Evolutionary conservation across 2,113 vertebrate species (phyloP), one percentile per base, ranked within the genome.

Genomic region (Festucalex cinctus): DNA sequence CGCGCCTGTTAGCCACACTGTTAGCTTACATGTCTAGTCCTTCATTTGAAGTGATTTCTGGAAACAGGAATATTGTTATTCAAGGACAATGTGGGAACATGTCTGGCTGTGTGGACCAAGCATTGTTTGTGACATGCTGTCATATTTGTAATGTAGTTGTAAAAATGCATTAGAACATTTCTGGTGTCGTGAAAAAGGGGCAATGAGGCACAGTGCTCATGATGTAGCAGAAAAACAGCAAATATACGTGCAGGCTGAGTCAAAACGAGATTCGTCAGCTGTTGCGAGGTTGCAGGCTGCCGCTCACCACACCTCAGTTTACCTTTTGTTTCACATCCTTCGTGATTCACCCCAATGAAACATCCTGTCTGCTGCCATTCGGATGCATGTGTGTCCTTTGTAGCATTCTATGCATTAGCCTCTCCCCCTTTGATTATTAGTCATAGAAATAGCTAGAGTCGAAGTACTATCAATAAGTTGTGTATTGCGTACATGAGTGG

Each of bases 311-410:
- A 76, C 83, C 75, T 77, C 74, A 16, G 44, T 59, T 77, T 74
- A 85, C 84, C 79, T 89, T 81, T 77, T 61, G 63, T 84, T 85
- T 83, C 80, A 86, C 77, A 84, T 85, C 84, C 79, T 81, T 37
- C 58, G 68, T 46, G 36, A n/a, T 65, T 44, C 58, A 60, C 61
- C 60, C 57, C 17, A 20, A 54, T 70, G 67, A 83, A 77, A 67
- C 86, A 78, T 87, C 83, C 82, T 83, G 78, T 83, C 79, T 78
- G 79, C 67, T 66, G 43, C 43, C 20, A 56, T 65, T 85, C 66
- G 3, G 41, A 65, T 4, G 3, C 37, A 9, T 61, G 13, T 14
- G 24, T 54, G n/a, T n/a, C 70, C 56, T 14, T 1, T 37, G 19
- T 36, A 53, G 35, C 56, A 46, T 69, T 70, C 64, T 66, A 58